phyloP scores from a whole-genome alignment of 2,888 invertebrate species.

The Eudasyphora cyanicolor region DNA sequence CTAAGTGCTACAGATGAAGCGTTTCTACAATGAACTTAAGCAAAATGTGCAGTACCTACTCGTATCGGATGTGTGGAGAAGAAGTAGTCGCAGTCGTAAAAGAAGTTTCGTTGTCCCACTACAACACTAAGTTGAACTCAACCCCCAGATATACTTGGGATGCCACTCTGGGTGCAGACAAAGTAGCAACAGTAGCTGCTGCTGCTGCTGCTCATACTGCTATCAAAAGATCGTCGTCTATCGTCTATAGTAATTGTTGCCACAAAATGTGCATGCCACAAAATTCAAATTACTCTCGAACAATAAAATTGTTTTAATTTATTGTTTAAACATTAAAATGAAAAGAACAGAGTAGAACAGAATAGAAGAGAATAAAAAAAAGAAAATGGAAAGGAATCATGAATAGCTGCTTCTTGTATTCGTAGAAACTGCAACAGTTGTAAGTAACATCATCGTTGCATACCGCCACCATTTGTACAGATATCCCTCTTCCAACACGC shows the following conservation, averaged over 20 bases:
- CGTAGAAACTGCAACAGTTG: conserved; percentile 14
- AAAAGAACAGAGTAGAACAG: background rate
- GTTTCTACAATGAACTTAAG: no score
- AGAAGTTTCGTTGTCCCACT: no score
- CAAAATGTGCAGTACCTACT: no score
- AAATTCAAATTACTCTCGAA: conserved; percentile 55
- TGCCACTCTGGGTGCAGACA: no score
- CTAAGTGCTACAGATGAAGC: no score
- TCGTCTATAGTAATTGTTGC: conserved; percentile 31
- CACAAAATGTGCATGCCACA: conserved; percentile 38
- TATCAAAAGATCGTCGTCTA: background rate
- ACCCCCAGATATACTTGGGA: no score
- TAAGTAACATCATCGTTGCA: background rate
- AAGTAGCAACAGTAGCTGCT: background rate
- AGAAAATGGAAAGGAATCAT: conserved; percentile 6
- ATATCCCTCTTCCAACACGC: no score
- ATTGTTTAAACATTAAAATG: conserved; percentile 61
- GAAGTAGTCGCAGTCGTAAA: no score
- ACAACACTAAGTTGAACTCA: background rate
- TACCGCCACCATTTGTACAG: background rate
- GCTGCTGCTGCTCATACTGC: background rate
- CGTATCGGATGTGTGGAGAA: no score
- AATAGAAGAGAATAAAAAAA: background rate
- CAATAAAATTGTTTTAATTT: conserved; percentile 64
- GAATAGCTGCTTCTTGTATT: background rate